Evolutionary conservation across 2,113 vertebrate species (phyloP), one percentile per base, ranked within the genome.

Genomic region (Leptodactylus fuscus): DNA sequence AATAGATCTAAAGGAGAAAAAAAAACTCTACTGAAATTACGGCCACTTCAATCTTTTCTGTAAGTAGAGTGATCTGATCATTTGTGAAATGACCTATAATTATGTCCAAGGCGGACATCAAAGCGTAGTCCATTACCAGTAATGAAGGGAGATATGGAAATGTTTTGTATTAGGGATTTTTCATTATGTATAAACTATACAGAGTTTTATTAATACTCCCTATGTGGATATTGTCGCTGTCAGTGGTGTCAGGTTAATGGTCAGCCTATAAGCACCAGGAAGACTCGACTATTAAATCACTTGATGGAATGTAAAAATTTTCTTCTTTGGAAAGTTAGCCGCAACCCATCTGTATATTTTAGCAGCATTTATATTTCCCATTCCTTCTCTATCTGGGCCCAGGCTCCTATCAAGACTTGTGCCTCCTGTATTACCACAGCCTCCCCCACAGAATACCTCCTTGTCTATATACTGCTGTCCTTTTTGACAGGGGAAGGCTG

Each of bases 21-120:
- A 38, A 70, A 10, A 55, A 29, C 8, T 49, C 27, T 22, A 29
- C n/a, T 20, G 27, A 29, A 76, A 76, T 76, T 3, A 32, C 5
- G 13, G 44, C 46, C 7, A 9, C 46, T 49, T 49, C 44, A 74
- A 10, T 11, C 13, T 51, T 76, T 49, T 27, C 29, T 51, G 46
- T 24, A 16, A 32, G 15, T 15, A 16, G 44, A 74, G 24, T 34
- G 48, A 76, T 49, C 24, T n/a, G 27, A 15, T 46, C 41, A 16
- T 48, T 75, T 75, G 24, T 48, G 29, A 29, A 76, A 76, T 51
- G 24, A 76, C 73, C 73, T 18, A 32, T 76, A 49, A 76, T 76
- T 76, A 29, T 32, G 44, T 76, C 46, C 24, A 51, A 18, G 18
- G 24, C 15, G 18, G 44, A 51, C 73, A 76, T 51, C 46, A 18